Evolutionary conservation across 2,888 invertebrate genomes (phyloP), one percentile per base, ranked within the genome.

Genomic region (Eilema griseolum): DNA sequence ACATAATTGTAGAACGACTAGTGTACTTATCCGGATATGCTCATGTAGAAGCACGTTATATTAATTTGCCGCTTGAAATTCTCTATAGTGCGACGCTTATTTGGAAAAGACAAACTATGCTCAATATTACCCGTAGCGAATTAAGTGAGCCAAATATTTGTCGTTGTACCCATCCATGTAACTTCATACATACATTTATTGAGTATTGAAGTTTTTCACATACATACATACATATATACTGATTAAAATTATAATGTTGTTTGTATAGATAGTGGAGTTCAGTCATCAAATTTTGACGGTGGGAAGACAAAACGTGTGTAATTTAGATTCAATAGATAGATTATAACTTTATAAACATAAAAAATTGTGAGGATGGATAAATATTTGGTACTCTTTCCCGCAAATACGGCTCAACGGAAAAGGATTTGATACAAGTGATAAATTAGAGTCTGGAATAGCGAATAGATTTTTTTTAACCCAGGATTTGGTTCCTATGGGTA

Each of bases 61-160:
- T 84, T 86, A 82, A 86, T 87, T 88, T 85, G 85, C 85, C 82
- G 83, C 82, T 86, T 89, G 85, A 66, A 76, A 67, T 41, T 65
- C 26, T 84, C 79, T 75, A 77, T 85, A 81, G 74, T 75, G 81
- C 87, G 88, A 88, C 82, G 86, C 86, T 85, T 83, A 84, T 85
- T 87, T 84, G 80, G 72, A 86, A 90, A 93, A 92, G 91, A 93
- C 91, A 91, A 86, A 62, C 56, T 57, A 66, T 85, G 81, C 83
- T 84, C 76, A 81, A 85, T 84, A 79, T 83, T 80, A 78, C 78
- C 81, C 71, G 77, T 80, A 82, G 81, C 81, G 74, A 72, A 67
- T 78, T 82, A 80, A 77, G 76, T 77, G 81, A 84, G 85, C 86
- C 85, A 85, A 87, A 83, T 83, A 79, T 73, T 74, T 75, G 79